Evolutionary conservation across 2,797 vertebrate genomes (phyloP), one percentile per base, ranked within the genome.

Genomic region (Falco biarmicus): DNA sequence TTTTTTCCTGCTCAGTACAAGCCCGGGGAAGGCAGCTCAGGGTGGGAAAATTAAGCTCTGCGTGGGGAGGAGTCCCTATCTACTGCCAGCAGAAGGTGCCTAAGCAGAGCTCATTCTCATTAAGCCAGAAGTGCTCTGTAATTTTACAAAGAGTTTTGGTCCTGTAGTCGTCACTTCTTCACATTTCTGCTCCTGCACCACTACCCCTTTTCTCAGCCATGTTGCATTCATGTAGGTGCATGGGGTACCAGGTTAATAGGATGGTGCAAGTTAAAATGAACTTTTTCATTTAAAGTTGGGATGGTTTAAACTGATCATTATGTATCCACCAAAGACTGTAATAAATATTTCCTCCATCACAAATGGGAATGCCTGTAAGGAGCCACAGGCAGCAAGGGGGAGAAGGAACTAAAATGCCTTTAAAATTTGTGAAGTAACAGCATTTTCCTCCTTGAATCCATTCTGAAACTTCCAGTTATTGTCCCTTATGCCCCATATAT

Each of bases 131-230:
- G 6, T 6, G 5, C 5, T 65, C 14, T 28, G 7, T 28, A 53
- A 14, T 65, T 84, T 92, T n/a, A 39, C 10, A 37, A 26, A 68
- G 39, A 65, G 16, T 84, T 81, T 48, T 26, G 26, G 41, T 13
- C 0, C 0, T 17, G 22, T n/a, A 48, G 61, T 34, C 1, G 2
- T 15, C 41, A 31, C 5, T 24, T 26, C 8, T 74, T 65, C 43
- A 17, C 15, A 28, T 64, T 86, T 81, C 54, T 86, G 11, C 45
- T 87, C 15, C 57, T 39, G 19, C 26, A 26, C 6, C 13, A 17
- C 9, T 32, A 21, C 11, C 7, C 11, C 6, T 60, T 81, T 89
- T 54, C 29, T 90, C 54, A 93, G 17, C 6, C n/a, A n/a, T 56
- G 22, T 75, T 81, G 8, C 34, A 47, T 53, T 45, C 22, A 24